Percentiles rank a stretch among this genome's conserved stretches.
Conservation (phyloP, 1,140 invertebrate genomes). For the Leptinotarsa lineolata region DNA sequence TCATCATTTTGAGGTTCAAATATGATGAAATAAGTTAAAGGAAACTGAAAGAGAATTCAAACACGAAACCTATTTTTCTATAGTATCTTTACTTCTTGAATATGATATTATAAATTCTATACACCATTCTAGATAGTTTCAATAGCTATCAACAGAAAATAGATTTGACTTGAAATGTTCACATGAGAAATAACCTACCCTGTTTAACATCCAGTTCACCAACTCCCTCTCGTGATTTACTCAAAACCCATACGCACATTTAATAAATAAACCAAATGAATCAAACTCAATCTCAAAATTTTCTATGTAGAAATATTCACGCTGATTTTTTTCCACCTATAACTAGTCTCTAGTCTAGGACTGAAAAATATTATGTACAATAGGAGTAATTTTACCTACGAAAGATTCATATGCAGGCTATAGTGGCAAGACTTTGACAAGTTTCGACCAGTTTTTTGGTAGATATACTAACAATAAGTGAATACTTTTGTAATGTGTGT, state of each 20-base stretch:
- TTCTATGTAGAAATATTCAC: neutral
- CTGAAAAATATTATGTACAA: neutral
- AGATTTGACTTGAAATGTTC: slow-evolving; percentile 8
- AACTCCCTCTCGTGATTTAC: neutral
- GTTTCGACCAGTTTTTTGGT: neutral
- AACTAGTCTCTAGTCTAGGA: neutral
- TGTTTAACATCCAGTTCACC: slow-evolving; percentile 12
- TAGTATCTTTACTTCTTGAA: slow-evolving; percentile 1
- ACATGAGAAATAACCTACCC: slow-evolving; percentile 13
- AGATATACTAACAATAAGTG: neutral
- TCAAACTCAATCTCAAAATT: neutral
- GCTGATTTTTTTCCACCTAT: neutral
- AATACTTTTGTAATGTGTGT: neutral
- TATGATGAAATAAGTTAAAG: no score
- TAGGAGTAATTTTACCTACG: neutral
- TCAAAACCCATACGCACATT: neutral
- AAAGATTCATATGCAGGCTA: neutral
- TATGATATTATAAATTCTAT: slow-evolving; percentile 15
- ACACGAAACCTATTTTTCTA: no score
- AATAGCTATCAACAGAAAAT: neutral
- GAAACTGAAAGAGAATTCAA: no score
- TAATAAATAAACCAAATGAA: neutral
- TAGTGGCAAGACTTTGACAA: neutral
- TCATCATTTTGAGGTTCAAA: no score
- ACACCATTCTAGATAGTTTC: neutral